A percentile compares a stretch with the other conserved stretches of the same genome.
phyloP scores from a whole-genome alignment of 2,888 invertebrate species.

The Lamproptera curius region DNA sequence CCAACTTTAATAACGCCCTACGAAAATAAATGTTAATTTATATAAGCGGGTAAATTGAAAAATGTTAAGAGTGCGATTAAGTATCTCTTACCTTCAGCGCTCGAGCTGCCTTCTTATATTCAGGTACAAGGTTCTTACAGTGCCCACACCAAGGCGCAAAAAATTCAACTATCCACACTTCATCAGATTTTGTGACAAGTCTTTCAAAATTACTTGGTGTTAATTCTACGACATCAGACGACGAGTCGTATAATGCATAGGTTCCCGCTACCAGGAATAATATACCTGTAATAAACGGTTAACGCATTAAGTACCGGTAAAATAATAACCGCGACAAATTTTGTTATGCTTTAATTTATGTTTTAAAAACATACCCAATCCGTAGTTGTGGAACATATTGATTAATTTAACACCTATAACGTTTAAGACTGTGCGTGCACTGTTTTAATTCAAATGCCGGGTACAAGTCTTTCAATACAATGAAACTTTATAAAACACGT shows the following conservation, averaged over 20 bases:
- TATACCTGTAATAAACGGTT: conserved; percentile 50
- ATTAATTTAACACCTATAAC: conserved; percentile 35
- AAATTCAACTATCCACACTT: conserved; percentile 97
- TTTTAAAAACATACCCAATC: conserved; percentile 61
- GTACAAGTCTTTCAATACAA: neutral
- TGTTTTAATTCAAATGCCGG: neutral
- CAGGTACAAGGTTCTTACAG: conserved; percentile 93
- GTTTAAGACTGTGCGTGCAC: conserved; percentile 21
- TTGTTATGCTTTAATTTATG: conserved; percentile 42
- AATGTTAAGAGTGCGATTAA: conserved; percentile 7
- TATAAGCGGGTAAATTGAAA: neutral
- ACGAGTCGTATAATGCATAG: conserved; percentile 80
- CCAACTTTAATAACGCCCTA: conserved; percentile 96
- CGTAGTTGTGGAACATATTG: conserved; percentile 53
- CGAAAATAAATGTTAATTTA: conserved; percentile 27
- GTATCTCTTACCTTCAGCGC: conserved; percentile 86
- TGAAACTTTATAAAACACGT: conserved; percentile 50
- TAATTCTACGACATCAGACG: conserved; percentile 89
- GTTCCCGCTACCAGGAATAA: conserved; percentile 53
- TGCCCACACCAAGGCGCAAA: conserved; percentile 98
- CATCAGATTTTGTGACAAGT: conserved; percentile 88
- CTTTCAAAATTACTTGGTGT: conserved; percentile 93
- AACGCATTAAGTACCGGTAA: conserved; percentile 36
- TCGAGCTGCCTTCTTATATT: conserved; percentile 95
- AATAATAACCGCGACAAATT: conserved; percentile 29